Evolutionary conservation across 2,888 invertebrate species (phyloP).

Genomic region (Merodon equestris): DNA sequence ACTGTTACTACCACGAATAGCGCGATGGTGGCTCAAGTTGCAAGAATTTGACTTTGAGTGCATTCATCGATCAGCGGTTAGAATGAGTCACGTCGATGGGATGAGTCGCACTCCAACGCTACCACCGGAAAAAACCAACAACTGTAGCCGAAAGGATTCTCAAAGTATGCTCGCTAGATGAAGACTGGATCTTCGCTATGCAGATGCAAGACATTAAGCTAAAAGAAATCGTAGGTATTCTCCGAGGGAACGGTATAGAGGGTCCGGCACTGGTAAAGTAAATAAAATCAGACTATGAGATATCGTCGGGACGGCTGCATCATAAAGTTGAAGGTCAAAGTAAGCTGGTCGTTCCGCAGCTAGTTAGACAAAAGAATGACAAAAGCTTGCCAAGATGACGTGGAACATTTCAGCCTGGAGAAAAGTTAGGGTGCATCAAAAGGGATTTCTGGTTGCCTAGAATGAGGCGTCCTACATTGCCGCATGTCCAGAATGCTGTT

Average conservation of each 20-base stretch:
- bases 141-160: constrained; percentile 20
- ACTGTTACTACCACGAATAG: background rate
- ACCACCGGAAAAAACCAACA: constrained; percentile 10
- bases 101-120: constrained; percentile 13
- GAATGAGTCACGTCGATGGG: no score
- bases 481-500: constrained; percentile 61
- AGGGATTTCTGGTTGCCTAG: constrained; percentile 67
- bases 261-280: background rate
- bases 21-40: background rate
- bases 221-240: constrained; percentile 8
- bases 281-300: constrained; percentile 36
- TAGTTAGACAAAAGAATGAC: constrained; percentile 63
- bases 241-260: background rate
- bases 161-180: constrained; percentile 5
- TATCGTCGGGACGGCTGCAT: constrained; percentile 52
- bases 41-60: constrained; percentile 7
- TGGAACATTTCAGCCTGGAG: constrained; percentile 68
- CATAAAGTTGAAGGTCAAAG: constrained; percentile 23
- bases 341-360: constrained; percentile 62
- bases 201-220: constrained; percentile 16
- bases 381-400: constrained; percentile 66
- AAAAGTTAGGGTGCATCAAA: constrained; percentile 61
- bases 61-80: constrained; percentile 1
- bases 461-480: constrained; percentile 66
- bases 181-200: constrained; percentile 27